These are phyloP conservation scores for Clunio marinus DNA, from an alignment of 2,888 invertebrate species.

Conservation along the genomic window DNA sequence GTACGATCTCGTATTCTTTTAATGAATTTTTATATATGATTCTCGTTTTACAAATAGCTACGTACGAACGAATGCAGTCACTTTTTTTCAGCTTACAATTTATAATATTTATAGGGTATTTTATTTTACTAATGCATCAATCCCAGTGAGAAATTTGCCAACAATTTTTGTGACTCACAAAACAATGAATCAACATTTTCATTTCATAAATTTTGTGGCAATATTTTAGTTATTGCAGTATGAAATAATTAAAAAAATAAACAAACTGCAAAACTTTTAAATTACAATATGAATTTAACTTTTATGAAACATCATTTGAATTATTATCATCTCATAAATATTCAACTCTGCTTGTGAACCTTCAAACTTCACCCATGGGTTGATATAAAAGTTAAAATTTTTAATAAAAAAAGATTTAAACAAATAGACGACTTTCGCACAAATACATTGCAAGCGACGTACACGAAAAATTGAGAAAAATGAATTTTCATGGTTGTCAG, in stretches of 20 bases:
- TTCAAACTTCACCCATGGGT: no score
- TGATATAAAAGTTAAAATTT: no score
- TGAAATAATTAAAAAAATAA: no score
- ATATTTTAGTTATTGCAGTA: no score
- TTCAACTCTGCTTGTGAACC: no score
- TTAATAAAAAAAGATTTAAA: conserved; percentile 11
- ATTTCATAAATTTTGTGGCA: no score
- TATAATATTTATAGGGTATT: neutral
- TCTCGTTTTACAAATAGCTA: conserved; percentile 17
- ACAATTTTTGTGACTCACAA: neutral
- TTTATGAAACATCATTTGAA: no score
- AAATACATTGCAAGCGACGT: conserved; percentile 1
- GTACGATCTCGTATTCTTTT: conserved; percentile 17
- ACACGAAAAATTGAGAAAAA: conserved; percentile 1
- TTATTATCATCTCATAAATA: no score
- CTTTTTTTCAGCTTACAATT: neutral
- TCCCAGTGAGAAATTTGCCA: neutral
- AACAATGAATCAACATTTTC: no score
- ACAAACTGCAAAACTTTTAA: no score
- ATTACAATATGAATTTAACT: no score
- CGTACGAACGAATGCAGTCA: neutral
- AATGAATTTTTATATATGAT: conserved; percentile 16
- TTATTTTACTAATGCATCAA: conserved; percentile 12
- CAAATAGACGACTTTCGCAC: conserved; percentile 20
- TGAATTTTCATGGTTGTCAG: conserved; percentile 32